These are phyloP conservation scores for Agrochola macilenta DNA, from an alignment of 2,888 invertebrate species.

Conservation along the genomic window DNA sequence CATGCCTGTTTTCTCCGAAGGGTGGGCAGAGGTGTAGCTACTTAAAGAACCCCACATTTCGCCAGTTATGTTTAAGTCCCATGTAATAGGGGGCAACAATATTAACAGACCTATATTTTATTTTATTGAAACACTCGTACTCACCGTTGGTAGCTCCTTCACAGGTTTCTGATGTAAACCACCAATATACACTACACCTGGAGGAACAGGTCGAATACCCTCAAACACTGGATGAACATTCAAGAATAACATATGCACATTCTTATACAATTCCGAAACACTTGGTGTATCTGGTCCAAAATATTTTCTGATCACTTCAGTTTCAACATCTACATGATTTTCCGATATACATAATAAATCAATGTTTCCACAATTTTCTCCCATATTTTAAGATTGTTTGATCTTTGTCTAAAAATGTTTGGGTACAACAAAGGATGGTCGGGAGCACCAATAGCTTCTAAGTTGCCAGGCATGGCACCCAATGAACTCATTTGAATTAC, in stretches of 20 bases:
- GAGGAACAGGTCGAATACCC: conserved; percentile 78
- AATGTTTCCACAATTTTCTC: conserved; percentile 60
- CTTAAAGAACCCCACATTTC: not conserved
- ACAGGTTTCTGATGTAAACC: conserved; percentile 79
- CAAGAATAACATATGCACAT: conserved; percentile 76
- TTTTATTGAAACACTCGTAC: not conserved
- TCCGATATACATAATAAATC: conserved; percentile 22
- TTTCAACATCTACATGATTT: conserved; percentile 40
- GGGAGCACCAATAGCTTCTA: conserved; percentile 67
- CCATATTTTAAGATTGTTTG: conserved; percentile 62
- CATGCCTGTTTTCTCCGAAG: not conserved
- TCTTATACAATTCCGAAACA: conserved; percentile 66
- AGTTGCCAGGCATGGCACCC: conserved; percentile 56
- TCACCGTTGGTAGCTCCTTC: conserved; percentile 77
- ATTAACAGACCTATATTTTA: not conserved
- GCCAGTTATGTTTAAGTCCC: not conserved
- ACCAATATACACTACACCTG: conserved; percentile 80
- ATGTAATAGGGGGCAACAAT: no score
- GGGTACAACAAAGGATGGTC: conserved; percentile 72
- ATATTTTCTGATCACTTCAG: conserved; percentile 46
- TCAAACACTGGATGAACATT: conserved; percentile 80
- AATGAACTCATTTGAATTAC: conserved; percentile 71
- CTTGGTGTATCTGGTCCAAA: conserved; percentile 62
- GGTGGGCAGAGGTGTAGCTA: not conserved
- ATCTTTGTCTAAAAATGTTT: conserved; percentile 49